Percentiles rank a stretch among this genome's conserved stretches.
These are phyloP conservation scores for Caenorhabditis sp. DNA, from an alignment of 2,888 invertebrate genomes.

Conservation along the genomic window DNA sequence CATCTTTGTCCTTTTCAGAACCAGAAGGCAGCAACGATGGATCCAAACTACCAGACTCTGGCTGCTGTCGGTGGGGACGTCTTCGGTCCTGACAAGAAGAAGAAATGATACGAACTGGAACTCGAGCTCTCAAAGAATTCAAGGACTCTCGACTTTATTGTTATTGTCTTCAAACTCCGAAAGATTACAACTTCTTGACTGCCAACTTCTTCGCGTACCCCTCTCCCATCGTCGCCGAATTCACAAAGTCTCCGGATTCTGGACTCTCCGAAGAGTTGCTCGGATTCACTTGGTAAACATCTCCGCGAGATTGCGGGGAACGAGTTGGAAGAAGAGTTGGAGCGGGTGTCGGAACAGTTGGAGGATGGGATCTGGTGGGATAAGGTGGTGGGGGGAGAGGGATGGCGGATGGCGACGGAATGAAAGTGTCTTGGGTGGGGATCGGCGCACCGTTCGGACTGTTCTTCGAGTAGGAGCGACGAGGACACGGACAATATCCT, in stretches of 20 bases:
- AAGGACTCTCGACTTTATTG: too few relatives aligned
- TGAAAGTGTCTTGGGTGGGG: slow-evolving; percentile 23
- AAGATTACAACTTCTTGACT: background rate
- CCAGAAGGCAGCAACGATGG: slow-evolving; percentile 41
- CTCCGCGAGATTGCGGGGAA: slow-evolving; percentile 8
- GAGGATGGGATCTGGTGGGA: background rate
- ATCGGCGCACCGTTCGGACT: background rate
- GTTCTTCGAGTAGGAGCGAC: slow-evolving; percentile 25
- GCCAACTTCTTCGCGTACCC: slow-evolving; percentile 1
- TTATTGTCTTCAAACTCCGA: too few relatives aligned
- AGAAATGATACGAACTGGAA: too few relatives aligned
- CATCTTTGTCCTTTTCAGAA: too few relatives aligned
- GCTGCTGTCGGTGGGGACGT: slow-evolving; percentile 53
- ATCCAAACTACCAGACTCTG: slow-evolving; percentile 57
- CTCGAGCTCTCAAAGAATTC: too few relatives aligned
- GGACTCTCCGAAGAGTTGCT: background rate
- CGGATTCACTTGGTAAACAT: background rate
- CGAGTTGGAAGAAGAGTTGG: slow-evolving; percentile 23
- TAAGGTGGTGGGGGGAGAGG: slow-evolving; percentile 5
- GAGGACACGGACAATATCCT: slow-evolving; percentile 56
- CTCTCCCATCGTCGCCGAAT: background rate
- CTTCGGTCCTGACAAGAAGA: slow-evolving; percentile 22
- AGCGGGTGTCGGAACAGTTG: slow-evolving; percentile 10
- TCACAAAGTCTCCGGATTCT: background rate
- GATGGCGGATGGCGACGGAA: slow-evolving; percentile 18